Base-by-base conservation (phyloP, 2,113 vertebrate species). In the Rhabdornis inornatus region DNA sequence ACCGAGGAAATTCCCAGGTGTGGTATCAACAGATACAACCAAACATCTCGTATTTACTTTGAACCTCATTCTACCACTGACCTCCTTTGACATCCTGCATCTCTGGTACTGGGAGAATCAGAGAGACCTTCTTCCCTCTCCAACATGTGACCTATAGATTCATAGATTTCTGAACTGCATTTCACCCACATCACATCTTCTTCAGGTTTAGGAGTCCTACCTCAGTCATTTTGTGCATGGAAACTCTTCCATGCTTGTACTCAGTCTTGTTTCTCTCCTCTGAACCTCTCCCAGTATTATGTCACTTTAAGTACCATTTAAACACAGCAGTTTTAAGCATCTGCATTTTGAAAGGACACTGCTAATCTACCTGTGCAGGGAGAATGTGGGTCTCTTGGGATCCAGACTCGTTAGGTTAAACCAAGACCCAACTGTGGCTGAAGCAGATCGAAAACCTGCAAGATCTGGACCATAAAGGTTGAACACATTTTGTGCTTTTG, bases 141-240 rank as follows among this genome's bases (percentile, higher is more conserved):
- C 50, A 64, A 35, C 19, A n/a, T 15, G 7, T 0, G 0, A 13
- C 37, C n/a, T 59, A 14, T 33, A 57, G 79, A 50, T 49, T 78
- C 10, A 49, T 16, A 50, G 37, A 57, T 12, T 55, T 81, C 40
- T 72, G 8, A 68, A 52, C 25, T 75, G 15, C 69, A 30, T 71
- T 83, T 52, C 12, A 18, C 7, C 10, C 9, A 28, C 11, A 57
- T 50, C 6, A 45, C 14, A 7, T 42, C 4, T 65, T 77, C 49
- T 72, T 44, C 59, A 70, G 33, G 10, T n/a, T 53, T 52, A 37
- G 8, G 16, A 61, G 33, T 21, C 19, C 23, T 78, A 61, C 13
- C 12, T 66, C 30, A n/a, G 25, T 47, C 7, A n/a, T 23, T 82
- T 40, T 49, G 7, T 4, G 9, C 17, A 5, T 33, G 7, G 31